Base-by-base conservation (phyloP, 1,140 invertebrate genomes). In the Gonioctena quinquepunctata region DNA sequence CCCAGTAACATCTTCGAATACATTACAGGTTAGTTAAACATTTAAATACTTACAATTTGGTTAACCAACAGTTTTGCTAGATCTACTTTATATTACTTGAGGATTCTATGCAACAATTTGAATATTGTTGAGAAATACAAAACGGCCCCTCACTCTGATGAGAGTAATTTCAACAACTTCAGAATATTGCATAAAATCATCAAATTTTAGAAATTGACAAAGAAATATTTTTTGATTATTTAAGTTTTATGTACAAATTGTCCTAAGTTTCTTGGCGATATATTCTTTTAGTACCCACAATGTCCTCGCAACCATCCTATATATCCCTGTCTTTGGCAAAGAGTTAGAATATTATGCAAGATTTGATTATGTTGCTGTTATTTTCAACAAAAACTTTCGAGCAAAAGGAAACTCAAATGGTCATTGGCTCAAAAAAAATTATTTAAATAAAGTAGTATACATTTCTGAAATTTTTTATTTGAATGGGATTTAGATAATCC, bases 161-260 rank as follows among this genome's bases (percentile, higher is more conserved):
- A 42, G 33, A 42, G 11, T n/a, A 42, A n/a, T 42, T 42, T 7
- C n/a, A n/a, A n/a, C n/a, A n/a, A n/a, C n/a, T n/a, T n/a, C n/a
- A n/a, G n/a, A n/a, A n/a, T 42, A n/a, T 42, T 42, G 33, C 33
- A 42, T 42, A 42, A 42, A 42, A 42, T 42, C 33, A n/a, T 42
- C 33, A 42, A 42, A 42, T 16, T 21, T 54, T 7, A 66, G 69
- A 42, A 70, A 68, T 70, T 71, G 72, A 71, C 71, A 69, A 50
- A 63, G 69, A 72, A 52, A 62, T 11, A 8, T 54, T 42, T 75
- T 70, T 77, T 75, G 74, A 74, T 77, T 75, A 50, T 22, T 54
- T 18, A 54, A 54, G 68, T 71, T 56, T 69, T 77, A 75, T 76
- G 62, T 77, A 77, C 74, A 76, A 75, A 77, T 77, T 73, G 71